These are phyloP conservation scores for Coluber constrictor DNA, from an alignment of 2,797 vertebrate genomes.

Conservation along the genomic window DNA sequence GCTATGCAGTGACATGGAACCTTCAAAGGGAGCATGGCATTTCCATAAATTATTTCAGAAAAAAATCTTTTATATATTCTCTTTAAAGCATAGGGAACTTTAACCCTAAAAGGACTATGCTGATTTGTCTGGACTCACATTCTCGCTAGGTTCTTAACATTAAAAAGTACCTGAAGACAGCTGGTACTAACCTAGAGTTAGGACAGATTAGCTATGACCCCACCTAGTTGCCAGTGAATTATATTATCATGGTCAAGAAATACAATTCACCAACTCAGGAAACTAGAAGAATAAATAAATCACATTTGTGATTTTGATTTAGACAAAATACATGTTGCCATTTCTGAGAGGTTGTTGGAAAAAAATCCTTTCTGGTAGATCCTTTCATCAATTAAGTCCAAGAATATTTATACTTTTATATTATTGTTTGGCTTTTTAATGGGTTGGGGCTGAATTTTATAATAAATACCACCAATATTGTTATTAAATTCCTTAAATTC, in stretches of 20 bases:
- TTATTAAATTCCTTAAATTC: neutral
- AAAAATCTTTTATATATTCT: constrained; percentile 76
- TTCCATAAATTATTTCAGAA: constrained; percentile 81
- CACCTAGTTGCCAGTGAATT: constrained; percentile 56
- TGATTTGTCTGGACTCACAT: constrained; percentile 51
- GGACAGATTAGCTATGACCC: constrained; percentile 60
- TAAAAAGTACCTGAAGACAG: constrained; percentile 51
- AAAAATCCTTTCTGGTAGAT: neutral
- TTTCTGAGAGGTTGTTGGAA: neutral
- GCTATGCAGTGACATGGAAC: constrained; percentile 77
- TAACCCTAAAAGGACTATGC: constrained; percentile 75
- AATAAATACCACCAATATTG: neutral
- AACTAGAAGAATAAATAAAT: neutral
- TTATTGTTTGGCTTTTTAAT: neutral
- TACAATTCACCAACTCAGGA: neutral
- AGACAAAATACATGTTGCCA: neutral
- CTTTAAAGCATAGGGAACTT: constrained; percentile 73
- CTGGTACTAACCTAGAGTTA: constrained; percentile 60
- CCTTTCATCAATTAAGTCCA: neutral
- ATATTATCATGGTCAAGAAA: neutral
- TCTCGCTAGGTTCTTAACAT: constrained; percentile 34
- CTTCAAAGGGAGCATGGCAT: constrained; percentile 78
- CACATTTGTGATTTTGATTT: neutral
- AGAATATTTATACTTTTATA: neutral
- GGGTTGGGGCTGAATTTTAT: neutral